phyloP scores from a whole-genome alignment of 2,888 invertebrate species.

The Ennomos quercinarius region DNA sequence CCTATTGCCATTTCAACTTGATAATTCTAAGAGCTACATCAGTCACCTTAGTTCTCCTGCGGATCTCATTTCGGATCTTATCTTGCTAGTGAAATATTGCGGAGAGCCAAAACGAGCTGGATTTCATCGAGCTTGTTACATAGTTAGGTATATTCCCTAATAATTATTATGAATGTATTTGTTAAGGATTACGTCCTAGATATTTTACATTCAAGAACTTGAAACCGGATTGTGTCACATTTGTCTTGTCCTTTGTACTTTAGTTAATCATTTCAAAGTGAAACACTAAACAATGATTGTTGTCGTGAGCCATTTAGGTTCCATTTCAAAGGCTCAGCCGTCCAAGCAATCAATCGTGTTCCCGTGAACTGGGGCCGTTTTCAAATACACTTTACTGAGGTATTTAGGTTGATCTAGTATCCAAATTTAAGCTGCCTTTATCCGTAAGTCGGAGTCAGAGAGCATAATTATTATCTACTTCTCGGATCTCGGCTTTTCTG shows the following conservation, averaged over 20 bases:
- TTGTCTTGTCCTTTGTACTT: slow-evolving; percentile 9
- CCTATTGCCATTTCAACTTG: too few relatives aligned
- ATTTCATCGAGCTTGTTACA: too few relatives aligned
- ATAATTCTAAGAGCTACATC: too few relatives aligned
- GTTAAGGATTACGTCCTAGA: too few relatives aligned
- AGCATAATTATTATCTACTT: background rate
- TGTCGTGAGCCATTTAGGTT: slow-evolving; percentile 25
- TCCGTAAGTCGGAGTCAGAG: background rate
- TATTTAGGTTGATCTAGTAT: slow-evolving; percentile 22
- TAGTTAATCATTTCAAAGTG: slow-evolving; percentile 18
- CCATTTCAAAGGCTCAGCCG: slow-evolving; percentile 29
- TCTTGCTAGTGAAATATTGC: too few relatives aligned
- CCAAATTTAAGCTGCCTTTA: slow-evolving; percentile 4
- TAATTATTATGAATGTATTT: too few relatives aligned
- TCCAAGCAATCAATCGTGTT: slow-evolving; percentile 22
- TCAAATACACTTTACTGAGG: slow-evolving; percentile 22
- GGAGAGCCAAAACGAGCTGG: too few relatives aligned
- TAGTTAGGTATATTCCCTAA: too few relatives aligned
- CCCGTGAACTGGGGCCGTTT: slow-evolving; percentile 21
- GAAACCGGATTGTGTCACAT: slow-evolving; percentile 5
- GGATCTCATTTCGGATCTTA: too few relatives aligned
- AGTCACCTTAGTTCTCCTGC: too few relatives aligned
- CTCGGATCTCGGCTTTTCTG: background rate
- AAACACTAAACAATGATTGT: slow-evolving; percentile 23
- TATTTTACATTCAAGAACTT: background rate